Evolutionary conservation across 2,113 vertebrate species (phyloP).

Genomic region (Labeo rohita): DNA sequence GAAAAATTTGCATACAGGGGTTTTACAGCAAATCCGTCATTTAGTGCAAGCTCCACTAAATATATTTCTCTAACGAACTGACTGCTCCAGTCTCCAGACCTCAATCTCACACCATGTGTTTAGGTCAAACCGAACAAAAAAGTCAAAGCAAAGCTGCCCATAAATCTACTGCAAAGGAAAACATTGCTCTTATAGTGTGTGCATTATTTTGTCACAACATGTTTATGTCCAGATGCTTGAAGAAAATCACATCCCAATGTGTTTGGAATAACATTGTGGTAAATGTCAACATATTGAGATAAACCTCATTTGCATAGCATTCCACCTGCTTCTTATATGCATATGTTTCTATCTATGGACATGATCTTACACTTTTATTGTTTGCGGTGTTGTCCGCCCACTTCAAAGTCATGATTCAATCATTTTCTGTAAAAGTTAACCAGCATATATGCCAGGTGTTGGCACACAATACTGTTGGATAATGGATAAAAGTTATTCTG

Average conservation of each 20-base stretch:
- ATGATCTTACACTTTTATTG: neutral
- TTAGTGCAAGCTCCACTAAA: neutral
- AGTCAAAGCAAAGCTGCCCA: neutral
- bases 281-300: neutral
- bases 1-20: neutral
- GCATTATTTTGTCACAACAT: no score
- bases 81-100: neutral
- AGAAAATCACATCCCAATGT: no score
- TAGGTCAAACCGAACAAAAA: neutral
- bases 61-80: neutral
- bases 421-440: neutral
- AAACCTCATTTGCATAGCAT: neutral
- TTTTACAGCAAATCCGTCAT: neutral
- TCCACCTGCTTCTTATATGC: neutral
- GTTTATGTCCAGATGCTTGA: no score
- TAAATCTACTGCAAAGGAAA: neutral
- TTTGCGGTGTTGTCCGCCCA: neutral
- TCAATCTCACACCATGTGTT: neutral
- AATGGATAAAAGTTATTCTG: neutral
- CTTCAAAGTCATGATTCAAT: neutral
- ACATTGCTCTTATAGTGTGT: no score
- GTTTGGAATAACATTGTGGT: neutral
- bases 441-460: neutral
- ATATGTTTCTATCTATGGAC: neutral
- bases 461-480: neutral